Base-by-base conservation (phyloP, 2,113 vertebrate genomes). In the Austrofundulus limnaeus region DNA sequence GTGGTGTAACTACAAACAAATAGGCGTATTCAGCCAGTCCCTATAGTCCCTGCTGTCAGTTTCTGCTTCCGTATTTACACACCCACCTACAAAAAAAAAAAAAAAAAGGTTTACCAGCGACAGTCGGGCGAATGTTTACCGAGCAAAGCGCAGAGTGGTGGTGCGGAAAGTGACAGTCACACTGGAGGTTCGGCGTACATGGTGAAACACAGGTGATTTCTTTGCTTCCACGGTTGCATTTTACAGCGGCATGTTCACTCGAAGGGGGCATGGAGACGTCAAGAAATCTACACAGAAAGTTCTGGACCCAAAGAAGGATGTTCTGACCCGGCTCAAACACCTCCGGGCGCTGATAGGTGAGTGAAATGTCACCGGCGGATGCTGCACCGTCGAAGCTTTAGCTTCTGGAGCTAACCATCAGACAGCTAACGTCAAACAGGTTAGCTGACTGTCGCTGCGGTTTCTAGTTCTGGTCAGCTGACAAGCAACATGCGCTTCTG, bases 221-320 rank as follows among this genome's bases (percentile, higher is more conserved):
- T n/a, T n/a, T 61, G 87, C 82, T 71, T 65, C 42, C 86, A 84
- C 83, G 58, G 88, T 89, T 69, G 88, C 82, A 82, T 80, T 88
- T 80, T 73, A 85, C 65, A 91, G 84, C 92, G 92, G 91, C 74
- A 97, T 98, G 96, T 98, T 98, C 91, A 97, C 96, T 84, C 94
- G 96, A 83, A 93, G 93, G 91, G 91, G 92, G 78, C 94, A 98
- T 90, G 96, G 95, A 72, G 96, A 98, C 79, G 95, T 97, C 92
- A 96, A 94, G 94, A 98, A 98, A 94, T 98, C 96, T 91, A 94
- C 93, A 85, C 96, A 98, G 95, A 98, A 98, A 93, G 96, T 96
- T 94, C 93, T 98, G 94, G 97, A 98, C 92, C 95, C 95, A 82
- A 98, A 95, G 93, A 97, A 98, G 92, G 96, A 98, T 85, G 94